phyloP scores from a whole-genome alignment of 2,113 vertebrate genomes.

The Cyprinodon variegatus region DNA sequence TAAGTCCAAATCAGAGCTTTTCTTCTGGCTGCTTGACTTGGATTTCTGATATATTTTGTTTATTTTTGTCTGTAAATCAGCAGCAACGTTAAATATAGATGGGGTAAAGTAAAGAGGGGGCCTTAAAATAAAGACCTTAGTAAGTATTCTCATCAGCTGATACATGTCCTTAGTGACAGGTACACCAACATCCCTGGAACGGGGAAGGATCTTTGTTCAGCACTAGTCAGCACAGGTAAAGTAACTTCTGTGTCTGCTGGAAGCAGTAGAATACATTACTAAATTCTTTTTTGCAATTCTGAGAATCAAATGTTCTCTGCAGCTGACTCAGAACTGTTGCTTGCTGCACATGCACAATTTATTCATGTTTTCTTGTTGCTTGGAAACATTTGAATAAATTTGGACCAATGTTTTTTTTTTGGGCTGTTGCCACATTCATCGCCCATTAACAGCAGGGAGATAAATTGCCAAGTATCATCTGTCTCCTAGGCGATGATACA shows the following conservation, averaged over 20 bases:
- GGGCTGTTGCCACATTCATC: conserved; percentile 32
- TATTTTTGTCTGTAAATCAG: background rate
- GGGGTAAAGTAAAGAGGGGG: background rate
- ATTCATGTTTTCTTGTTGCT: conserved; percentile 61
- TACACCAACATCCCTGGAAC: conserved; percentile 52
- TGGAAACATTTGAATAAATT: conserved; percentile 70
- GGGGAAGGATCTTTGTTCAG: conserved; percentile 52
- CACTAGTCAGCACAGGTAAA: conserved; percentile 57
- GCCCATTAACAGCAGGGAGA: conserved; percentile 12
- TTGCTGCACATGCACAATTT: conserved; percentile 37
- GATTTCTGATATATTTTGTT: background rate
- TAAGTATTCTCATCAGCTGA: conserved; percentile 40
- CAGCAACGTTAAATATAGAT: background rate
- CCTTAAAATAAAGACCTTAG: conserved; percentile 13
- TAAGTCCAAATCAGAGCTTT: background rate
- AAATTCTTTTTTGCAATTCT: conserved; percentile 29
- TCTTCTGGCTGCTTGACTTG: background rate
- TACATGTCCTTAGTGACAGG: conserved; percentile 53
- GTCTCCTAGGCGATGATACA: conserved; percentile 37
- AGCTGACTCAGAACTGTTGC: conserved; percentile 55
- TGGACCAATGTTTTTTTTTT: conserved; percentile 23
- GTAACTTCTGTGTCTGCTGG: conserved; percentile 31
- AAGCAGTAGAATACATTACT: background rate
- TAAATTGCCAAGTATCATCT: conserved; percentile 20
- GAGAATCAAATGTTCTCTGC: conserved; percentile 22